These are phyloP conservation scores for Anolis sagrei DNA, from an alignment of 2,113 vertebrate species.

Conservation along the genomic window DNA sequence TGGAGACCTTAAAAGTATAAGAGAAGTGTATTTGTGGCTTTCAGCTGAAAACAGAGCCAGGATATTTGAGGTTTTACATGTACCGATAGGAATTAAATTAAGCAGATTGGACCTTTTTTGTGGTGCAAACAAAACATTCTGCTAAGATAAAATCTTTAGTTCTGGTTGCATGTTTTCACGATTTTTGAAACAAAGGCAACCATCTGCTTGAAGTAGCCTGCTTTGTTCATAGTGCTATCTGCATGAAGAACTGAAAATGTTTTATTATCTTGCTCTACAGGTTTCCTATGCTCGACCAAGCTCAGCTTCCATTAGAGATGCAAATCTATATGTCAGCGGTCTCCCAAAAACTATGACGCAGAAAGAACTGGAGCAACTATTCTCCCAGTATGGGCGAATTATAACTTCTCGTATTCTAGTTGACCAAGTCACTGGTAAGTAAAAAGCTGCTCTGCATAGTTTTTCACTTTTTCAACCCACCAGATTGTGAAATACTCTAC, in stretches of 20 bases:
- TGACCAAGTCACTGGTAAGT: slow-evolving; percentile 98
- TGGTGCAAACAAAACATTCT: not conserved
- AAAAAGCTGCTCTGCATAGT: slow-evolving; percentile 22
- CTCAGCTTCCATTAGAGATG: slow-evolving; percentile 98
- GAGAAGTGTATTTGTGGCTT: not conserved
- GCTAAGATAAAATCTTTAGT: not conserved
- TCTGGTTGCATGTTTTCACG: not conserved
- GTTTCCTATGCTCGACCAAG: slow-evolving; percentile 97
- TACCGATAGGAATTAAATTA: not conserved
- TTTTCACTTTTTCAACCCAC: slow-evolving; percentile 14
- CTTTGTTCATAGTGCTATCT: not conserved
- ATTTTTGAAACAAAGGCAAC: not conserved
- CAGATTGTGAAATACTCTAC: slow-evolving; percentile 58
- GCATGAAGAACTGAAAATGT: not conserved
- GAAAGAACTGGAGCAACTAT: slow-evolving; percentile 97
- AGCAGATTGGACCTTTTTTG: not conserved
- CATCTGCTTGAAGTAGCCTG: not conserved
- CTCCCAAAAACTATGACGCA: slow-evolving; percentile 98
- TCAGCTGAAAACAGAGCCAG: not conserved
- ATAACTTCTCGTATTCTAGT: slow-evolving; percentile 98
- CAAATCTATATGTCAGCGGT: slow-evolving; percentile 97
- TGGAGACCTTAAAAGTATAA: not conserved
- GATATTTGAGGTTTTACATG: not conserved
- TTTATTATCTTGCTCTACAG: slow-evolving; percentile 45
- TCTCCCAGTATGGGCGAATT: slow-evolving; percentile 97